Evolutionary conservation across 2,113 vertebrate genomes (phyloP), one percentile per base, ranked within the genome.

Genomic region (Tenrec ecaudatus): DNA sequence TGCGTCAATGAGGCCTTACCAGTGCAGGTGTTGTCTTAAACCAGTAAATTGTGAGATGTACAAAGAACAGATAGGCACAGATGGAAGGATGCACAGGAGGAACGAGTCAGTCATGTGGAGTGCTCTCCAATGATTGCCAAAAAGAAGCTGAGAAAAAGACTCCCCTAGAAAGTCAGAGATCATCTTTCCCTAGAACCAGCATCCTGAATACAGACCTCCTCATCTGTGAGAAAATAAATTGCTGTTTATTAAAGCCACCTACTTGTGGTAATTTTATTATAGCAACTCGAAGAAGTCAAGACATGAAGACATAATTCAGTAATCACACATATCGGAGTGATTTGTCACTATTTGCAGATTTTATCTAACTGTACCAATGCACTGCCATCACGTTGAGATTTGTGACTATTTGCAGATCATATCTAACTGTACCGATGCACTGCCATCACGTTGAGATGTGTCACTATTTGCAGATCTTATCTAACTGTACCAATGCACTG

Each of bases 261-360:
- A n/a, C 31, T 69, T 16, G 31, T 69, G 68, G 29, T n/a, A 53
- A n/a, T 69, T 69, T 69, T n/a, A 14, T 69, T 69, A 16, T n/a
- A 69, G 68, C 68, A 69, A 31, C 68, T n/a, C 68, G 29, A 68
- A 68, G 29, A 68, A 12, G 12, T 31, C 27, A 69, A 69, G 68
- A n/a, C 7, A 62, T 62, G 15, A 47, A 5, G 47, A 53, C 17
- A 71, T 78, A 53, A 86, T 27, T 90, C 22, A 90, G 38, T 85
- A 90, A 92, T 60, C 90, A 73, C 3, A 82, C 79, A 11, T 73
- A 82, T 69, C 86, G n/a, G 75, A 89, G 91, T 84, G 20, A 86
- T 2, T 71, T 87, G 86, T 86, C 81, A 78, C 23, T 88, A 95
- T 79, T 84, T 93, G 43, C 10, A 82, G 1, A 90, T 73, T 11